Evolutionary conservation across 2,888 invertebrate genomes (phyloP).

Genomic region (Polia nebulosa): DNA sequence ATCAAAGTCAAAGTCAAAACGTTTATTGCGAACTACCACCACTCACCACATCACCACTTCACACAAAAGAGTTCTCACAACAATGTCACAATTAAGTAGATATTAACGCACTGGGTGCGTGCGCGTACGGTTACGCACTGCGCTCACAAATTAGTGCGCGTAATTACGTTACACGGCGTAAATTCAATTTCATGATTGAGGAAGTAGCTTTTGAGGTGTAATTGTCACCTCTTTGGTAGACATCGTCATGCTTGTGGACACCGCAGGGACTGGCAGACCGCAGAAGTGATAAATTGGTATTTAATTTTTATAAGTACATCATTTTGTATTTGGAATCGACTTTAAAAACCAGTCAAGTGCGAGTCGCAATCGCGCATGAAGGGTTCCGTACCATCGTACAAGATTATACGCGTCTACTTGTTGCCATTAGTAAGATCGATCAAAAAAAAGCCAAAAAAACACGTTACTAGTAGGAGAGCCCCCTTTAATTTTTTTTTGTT

Average conservation of each 20-base stretch:
- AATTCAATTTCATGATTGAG: slow-evolving; percentile 75
- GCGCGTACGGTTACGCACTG: slow-evolving; percentile 75
- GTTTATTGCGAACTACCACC: too few relatives aligned
- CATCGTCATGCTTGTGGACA: slow-evolving; percentile 37
- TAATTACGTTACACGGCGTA: slow-evolving; percentile 82
- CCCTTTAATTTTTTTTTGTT: too few relatives aligned
- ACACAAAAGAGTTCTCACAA: slow-evolving; percentile 58
- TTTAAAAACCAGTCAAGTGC: not conserved
- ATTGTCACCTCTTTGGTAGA: slow-evolving; percentile 55
- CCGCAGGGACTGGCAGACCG: not conserved
- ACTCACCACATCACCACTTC: slow-evolving; percentile 67
- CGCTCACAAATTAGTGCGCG: slow-evolving; percentile 81
- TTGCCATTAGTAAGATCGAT: too few relatives aligned
- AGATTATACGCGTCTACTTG: too few relatives aligned
- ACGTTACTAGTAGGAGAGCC: too few relatives aligned
- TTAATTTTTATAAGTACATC: not conserved
- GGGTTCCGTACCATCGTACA: too few relatives aligned
- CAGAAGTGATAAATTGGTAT: not conserved
- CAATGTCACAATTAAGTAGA: slow-evolving; percentile 76
- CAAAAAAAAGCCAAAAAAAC: too few relatives aligned
- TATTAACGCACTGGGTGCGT: slow-evolving; percentile 58
- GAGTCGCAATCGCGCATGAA: too few relatives aligned
- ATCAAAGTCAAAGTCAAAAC: too few relatives aligned
- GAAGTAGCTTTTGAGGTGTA: slow-evolving; percentile 71
- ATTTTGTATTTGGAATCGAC: not conserved